Evolutionary conservation across 92 coral and sea anemone species (phyloP).

Genomic region (Parazoanthus swiftii): DNA sequence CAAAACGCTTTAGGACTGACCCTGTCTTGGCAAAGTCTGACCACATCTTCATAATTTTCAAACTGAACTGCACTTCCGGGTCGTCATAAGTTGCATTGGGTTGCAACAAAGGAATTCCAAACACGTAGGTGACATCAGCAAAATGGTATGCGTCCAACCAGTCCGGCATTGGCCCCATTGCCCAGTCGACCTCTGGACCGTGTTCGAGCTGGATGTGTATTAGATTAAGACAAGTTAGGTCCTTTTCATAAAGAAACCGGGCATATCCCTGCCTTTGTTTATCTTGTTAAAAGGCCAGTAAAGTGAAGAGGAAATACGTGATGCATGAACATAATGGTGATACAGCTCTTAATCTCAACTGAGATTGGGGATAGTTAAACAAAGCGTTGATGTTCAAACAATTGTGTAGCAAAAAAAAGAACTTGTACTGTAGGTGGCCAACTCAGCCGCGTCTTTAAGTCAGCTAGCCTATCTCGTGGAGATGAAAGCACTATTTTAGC

Average conservation of each 20-base stretch:
- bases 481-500: no score
- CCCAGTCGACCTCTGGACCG: neutral
- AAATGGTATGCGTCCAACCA: neutral
- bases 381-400: no score
- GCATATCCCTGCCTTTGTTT: neutral
- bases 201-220: neutral
- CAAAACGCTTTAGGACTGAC: neutral
- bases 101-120: conserved; percentile 3
- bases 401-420: no score
- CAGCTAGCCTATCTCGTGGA: no score
- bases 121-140: neutral
- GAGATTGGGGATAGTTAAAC: no score
- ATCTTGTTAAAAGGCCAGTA: neutral
- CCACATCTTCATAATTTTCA: conserved; percentile 3
- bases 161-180: neutral
- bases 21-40: conserved; percentile 14
- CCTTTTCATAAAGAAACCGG: neutral
- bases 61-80: neutral
- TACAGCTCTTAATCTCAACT: no score
- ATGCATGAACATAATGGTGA: no score
- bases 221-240: neutral
- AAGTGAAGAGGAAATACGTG: no score
- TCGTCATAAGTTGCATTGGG: neutral
- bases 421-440: no score
- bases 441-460: no score